These are phyloP conservation scores for Wasmannia auropunctata DNA, from an alignment of 1,140 invertebrate species.

Conservation along the genomic window DNA sequence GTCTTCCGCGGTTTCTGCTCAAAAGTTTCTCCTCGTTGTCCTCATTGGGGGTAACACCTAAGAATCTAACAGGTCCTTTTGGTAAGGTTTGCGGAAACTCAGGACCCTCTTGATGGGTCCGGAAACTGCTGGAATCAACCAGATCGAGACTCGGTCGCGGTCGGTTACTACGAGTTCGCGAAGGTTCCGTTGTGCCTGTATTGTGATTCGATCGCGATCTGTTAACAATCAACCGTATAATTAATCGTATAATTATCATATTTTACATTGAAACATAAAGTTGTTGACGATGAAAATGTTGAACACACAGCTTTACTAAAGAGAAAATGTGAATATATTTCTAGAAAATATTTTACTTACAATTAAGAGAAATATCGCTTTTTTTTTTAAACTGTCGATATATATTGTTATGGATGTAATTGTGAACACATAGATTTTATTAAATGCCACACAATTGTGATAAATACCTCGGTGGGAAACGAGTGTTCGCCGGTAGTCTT, in stretches of 20 bases:
- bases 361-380: neutral
- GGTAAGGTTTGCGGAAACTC: slow-evolving; percentile 85
- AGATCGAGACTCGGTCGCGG: slow-evolving; percentile 90
- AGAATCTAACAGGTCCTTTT: slow-evolving; percentile 86
- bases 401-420: neutral
- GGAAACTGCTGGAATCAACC: slow-evolving; percentile 92
- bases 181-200: slow-evolving; percentile 81
- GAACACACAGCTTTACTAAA: neutral
- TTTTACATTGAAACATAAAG: neutral
- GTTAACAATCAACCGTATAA: neutral
- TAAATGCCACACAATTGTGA: neutral
- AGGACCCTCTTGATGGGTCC: slow-evolving; percentile 88
- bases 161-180: slow-evolving; percentile 86
- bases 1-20: slow-evolving; percentile 73
- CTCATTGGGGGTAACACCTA: slow-evolving; percentile 87
- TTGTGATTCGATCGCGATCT: slow-evolving; percentile 83
- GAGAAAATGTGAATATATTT: neutral
- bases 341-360: neutral
- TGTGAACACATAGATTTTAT: neutral
- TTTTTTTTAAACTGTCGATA: neutral
- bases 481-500: slow-evolving; percentile 91
- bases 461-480: slow-evolving; percentile 90
- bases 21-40: slow-evolving; percentile 80
- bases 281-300: neutral
- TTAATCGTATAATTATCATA: too few species aligned